Base-by-base conservation (phyloP, 2,113 vertebrate genomes). In the Furnarius figulus region DNA sequence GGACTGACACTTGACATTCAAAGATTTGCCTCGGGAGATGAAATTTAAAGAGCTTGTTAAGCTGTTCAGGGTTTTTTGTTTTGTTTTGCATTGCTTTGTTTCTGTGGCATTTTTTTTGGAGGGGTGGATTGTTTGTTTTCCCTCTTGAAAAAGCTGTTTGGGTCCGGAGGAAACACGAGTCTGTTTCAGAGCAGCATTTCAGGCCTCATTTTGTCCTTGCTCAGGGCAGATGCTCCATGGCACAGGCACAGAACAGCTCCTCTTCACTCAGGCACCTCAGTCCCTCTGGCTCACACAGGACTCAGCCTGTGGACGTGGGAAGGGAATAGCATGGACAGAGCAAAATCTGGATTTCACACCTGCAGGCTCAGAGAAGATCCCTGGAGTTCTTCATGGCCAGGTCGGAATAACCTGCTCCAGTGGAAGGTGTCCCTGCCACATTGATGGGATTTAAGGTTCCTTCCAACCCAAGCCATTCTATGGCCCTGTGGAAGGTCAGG, bases 291-390 rank as follows among this genome's bases (percentile, higher is more conserved):
- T n/a, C 59, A 2, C 2, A 4, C 42, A 1, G 74, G 30, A 11
- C n/a, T 4, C 28, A 8, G 30, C 63, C 71, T 5, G 50, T 2
- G 6, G 3, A 9, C 3, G 5, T 20, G 53, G 55, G 31, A 20
- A 56, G 53, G 53, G 53, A 56, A 56, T 21, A 31, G 33, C 53
- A 5, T 3, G 3, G 4, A 12, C 40, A 2, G 2, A 24, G 25
- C 46, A 5, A 1, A 19, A 28, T 0, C 8, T 19, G n/a, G 9
- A 31, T 30, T 0, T 0, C 5, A 5, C 10, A 1, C 4, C 74
- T 12, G 61, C 40, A 8, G 33, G 40, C 27, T 15, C 31, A 1
- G 10, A 8, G 35, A 6, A 15, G 59, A 37, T 6, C 12, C 58
- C 61, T 62, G 37, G 25, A 28, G 39, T 12, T 40, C 37, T 20